These are phyloP conservation scores for Eupsilia transversa DNA, from an alignment of 2,888 invertebrate species.

Conservation along the genomic window DNA sequence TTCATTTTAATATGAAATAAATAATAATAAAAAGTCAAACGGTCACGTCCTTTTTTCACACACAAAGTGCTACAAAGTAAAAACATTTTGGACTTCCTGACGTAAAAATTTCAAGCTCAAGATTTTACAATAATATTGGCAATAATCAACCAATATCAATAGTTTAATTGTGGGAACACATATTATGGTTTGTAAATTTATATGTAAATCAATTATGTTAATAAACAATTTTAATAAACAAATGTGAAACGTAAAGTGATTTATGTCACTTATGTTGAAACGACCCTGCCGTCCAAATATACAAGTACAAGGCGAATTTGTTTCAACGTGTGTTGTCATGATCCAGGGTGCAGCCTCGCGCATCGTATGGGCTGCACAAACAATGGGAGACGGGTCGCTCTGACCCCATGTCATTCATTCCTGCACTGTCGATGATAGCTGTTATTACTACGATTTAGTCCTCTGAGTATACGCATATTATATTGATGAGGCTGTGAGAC, in stretches of 20 bases:
- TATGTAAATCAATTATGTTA: no score
- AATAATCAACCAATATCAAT: background rate
- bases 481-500: background rate
- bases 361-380: background rate
- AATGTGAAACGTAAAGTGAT: background rate
- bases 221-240: no score
- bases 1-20: background rate
- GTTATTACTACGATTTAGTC: background rate
- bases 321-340: background rate
- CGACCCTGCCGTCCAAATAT: background rate
- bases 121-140: background rate
- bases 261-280: background rate
- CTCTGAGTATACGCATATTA: background rate
- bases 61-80: background rate
- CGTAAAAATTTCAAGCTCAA: background rate
- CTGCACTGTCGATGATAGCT: conserved; percentile 12
- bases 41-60: background rate
- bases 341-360: conserved; percentile 20
- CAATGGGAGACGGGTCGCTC: background rate
- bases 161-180: background rate
- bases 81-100: background rate
- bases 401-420: conserved; percentile 48
- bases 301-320: background rate
- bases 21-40: background rate
- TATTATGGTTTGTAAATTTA: no score